Evolutionary conservation across 2,888 invertebrate species (phyloP).

Genomic region (Liodrosophila aerea): DNA sequence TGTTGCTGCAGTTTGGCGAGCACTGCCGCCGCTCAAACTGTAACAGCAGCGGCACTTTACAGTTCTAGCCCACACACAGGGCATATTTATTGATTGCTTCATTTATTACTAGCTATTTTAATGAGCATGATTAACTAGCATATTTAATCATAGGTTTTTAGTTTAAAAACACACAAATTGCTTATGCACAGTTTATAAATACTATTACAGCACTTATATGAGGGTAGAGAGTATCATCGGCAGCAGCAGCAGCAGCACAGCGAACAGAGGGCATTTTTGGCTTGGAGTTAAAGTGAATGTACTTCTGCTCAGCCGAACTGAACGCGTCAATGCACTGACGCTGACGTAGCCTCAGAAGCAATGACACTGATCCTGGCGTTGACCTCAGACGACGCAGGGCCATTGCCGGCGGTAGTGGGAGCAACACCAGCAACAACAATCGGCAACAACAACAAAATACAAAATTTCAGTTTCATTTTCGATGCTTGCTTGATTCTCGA

Average conservation of each 20-base stretch:
- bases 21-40: slow-evolving; percentile 33
- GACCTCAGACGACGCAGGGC: slow-evolving; percentile 59
- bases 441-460: slow-evolving; percentile 9
- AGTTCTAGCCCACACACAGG: too few relatives aligned
- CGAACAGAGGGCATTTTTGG: slow-evolving; percentile 26
- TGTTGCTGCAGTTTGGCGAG: slow-evolving; percentile 59
- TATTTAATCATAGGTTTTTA: too few relatives aligned
- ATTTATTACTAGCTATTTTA: neutral
- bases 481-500: slow-evolving; percentile 58
- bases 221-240: too few relatives aligned
- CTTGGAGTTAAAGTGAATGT: slow-evolving; percentile 60
- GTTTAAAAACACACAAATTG: too few relatives aligned
- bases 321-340: slow-evolving; percentile 61
- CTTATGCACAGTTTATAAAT: too few relatives aligned
- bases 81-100: slow-evolving; percentile 1
- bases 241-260: too few relatives aligned
- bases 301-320: slow-evolving; percentile 27
- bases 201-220: too few relatives aligned
- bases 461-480: slow-evolving; percentile 65
- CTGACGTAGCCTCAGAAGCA: slow-evolving; percentile 54
- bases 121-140: neutral
- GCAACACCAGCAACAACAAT: too few relatives aligned
- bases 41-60: slow-evolving; percentile 25
- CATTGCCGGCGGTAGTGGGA: slow-evolving; percentile 45
- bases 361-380: slow-evolving; percentile 76